phyloP scores from a whole-genome alignment of 2,113 vertebrate genomes.

The Saguinus imperator region DNA sequence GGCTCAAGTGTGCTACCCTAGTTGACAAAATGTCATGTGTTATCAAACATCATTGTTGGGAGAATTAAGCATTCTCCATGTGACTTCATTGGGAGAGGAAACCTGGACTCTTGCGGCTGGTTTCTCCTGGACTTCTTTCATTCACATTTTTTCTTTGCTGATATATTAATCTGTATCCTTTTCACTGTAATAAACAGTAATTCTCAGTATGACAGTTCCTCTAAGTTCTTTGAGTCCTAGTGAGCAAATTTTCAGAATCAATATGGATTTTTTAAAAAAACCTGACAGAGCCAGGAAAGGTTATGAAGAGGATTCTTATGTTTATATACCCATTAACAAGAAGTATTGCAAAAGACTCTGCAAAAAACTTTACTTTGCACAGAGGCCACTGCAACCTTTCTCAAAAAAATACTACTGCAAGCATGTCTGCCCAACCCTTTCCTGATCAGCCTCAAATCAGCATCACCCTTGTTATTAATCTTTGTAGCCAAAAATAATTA shows the following conservation, averaged over 20 bases:
- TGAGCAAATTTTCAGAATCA: not conserved
- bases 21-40: not conserved
- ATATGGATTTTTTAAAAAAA: not conserved
- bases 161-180: not conserved
- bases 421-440: not conserved
- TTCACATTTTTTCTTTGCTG: not conserved
- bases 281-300: not conserved
- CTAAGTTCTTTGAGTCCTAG: not conserved
- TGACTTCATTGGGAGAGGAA: not conserved
- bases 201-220: not conserved
- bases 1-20: not conserved
- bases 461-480: too few relatives aligned
- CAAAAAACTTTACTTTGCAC: not conserved
- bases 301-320: not conserved
- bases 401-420: not conserved
- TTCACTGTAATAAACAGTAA: not conserved
- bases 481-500: too few relatives aligned
- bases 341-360: not conserved
- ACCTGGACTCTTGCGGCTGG: not conserved
- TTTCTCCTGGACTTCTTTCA: not conserved
- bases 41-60: not conserved
- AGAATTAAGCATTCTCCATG: not conserved
- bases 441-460: too few relatives aligned
- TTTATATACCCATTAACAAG: not conserved
- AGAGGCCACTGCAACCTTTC: not conserved